Evolutionary conservation across 2,888 invertebrate genomes (phyloP).

Genomic region (Gibbula magus): DNA sequence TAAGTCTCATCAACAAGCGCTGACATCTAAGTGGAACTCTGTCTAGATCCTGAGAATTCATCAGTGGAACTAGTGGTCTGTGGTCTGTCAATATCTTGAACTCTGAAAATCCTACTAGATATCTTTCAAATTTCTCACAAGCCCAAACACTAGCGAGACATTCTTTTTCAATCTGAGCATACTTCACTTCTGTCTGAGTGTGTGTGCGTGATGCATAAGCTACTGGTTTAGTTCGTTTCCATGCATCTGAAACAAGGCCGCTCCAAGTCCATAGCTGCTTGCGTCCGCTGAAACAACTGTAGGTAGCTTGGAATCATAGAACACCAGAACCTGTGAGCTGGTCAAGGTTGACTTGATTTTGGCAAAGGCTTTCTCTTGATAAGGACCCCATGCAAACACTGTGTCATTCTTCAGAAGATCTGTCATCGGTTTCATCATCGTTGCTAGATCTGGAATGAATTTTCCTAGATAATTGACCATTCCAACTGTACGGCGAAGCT

Average conservation of each 20-base stretch:
- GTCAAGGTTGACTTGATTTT: slow-evolving; percentile 38
- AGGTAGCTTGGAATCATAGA: slow-evolving; percentile 43
- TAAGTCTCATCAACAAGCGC: slow-evolving; percentile 33
- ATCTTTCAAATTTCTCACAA: slow-evolving; percentile 43
- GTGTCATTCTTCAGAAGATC: slow-evolving; percentile 34
- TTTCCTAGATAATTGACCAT: slow-evolving; percentile 49
- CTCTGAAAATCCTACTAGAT: slow-evolving; percentile 24
- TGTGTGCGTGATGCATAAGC: slow-evolving; percentile 49
- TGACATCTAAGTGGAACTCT: slow-evolving; percentile 33
- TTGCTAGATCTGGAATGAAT: slow-evolving; percentile 41
- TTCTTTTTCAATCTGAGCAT: no score
- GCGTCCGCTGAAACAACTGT: slow-evolving; percentile 49
- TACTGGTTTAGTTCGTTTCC: slow-evolving; percentile 40
- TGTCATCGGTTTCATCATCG: slow-evolving; percentile 33
- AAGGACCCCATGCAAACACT: slow-evolving; percentile 38
- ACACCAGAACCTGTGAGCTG: slow-evolving; percentile 41
- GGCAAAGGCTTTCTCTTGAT: slow-evolving; percentile 41
- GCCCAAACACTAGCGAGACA: no score
- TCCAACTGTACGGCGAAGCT: slow-evolving; percentile 40
- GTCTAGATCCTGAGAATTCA: slow-evolving; percentile 30
- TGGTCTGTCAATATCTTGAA: slow-evolving; percentile 36
- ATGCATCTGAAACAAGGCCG: slow-evolving; percentile 40
- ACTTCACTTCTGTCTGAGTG: slow-evolving; percentile 30
- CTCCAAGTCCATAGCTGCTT: slow-evolving; percentile 49
- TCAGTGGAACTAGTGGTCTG: slow-evolving; percentile 39